Percentiles rank a stretch among this genome's conserved stretches.
Evolutionary conservation across 1,140 invertebrate species (phyloP).

Genomic region (Drosophila auraria): DNA sequence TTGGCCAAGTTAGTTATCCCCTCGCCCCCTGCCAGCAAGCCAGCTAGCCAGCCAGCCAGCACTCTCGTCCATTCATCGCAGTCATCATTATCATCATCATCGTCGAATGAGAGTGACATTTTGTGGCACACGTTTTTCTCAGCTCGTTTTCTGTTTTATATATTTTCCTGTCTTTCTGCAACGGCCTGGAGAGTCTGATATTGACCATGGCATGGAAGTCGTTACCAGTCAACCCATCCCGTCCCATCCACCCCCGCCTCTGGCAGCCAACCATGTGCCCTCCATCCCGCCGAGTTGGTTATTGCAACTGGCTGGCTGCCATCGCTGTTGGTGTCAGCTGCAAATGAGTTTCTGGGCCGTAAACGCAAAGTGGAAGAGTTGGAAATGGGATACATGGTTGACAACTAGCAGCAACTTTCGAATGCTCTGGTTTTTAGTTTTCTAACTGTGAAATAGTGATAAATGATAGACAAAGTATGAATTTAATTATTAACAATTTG

Average conservation of each 20-base stretch:
- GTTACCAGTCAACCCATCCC: slow-evolving; percentile 12
- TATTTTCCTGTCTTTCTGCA: slow-evolving; percentile 9
- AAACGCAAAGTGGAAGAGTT: slow-evolving; percentile 38
- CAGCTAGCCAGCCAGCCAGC: not conserved
- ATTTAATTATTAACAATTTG: too few species aligned
- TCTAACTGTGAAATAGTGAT: not conserved
- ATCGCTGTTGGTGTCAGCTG: slow-evolving; percentile 64
- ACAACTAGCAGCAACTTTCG: slow-evolving; percentile 15
- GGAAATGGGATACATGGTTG: slow-evolving; percentile 12
- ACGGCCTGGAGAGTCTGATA: slow-evolving; percentile 20
- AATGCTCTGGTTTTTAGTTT: slow-evolving; percentile 7
- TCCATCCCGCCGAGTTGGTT: not conserved
- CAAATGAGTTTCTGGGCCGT: slow-evolving; percentile 69
- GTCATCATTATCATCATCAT: slow-evolving; percentile 19
- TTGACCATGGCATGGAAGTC: slow-evolving; percentile 34
- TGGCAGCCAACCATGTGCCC: slow-evolving; percentile 4
- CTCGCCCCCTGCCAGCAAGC: not conserved
- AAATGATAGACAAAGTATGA: not conserved
- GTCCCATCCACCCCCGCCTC: slow-evolving; percentile 5
- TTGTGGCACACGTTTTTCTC: slow-evolving; percentile 69
- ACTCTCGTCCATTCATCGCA: not conserved
- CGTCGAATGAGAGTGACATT: slow-evolving; percentile 73
- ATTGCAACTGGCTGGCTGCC: slow-evolving; percentile 45
- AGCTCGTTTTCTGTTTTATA: slow-evolving; percentile 20
- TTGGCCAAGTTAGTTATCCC: slow-evolving; percentile 21